Base-by-base conservation (phyloP, 35 echinoderm and acorn worm species). In the Heliocidaris tuberculata region DNA sequence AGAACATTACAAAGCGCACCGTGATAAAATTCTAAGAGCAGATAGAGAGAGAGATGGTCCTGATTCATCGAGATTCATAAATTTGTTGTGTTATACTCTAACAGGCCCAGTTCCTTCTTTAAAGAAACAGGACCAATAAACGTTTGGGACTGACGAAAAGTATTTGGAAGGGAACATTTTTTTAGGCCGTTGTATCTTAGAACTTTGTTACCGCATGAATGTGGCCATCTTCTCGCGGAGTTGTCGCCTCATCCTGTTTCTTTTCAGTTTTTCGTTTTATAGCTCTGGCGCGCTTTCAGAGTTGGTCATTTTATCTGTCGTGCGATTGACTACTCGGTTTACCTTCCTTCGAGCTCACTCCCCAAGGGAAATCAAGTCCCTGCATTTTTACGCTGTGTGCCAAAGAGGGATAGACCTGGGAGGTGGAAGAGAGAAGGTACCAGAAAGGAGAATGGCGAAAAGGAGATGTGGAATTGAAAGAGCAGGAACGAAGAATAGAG, bases 221-320 rank as follows among this genome's bases (percentile, higher is more conserved):
- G 60, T 70, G 17, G 60, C 60, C 60, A 70, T 70, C 65, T 78
- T 78, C 19, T n/a, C 27, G 27, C 65, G 15, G 21, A 78, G 27
- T n/a, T 78, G 65, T 78, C 65, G 27, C 65, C 65, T 78, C 21
- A 78, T 78, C 65, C 65, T 78, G 21, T 27, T 78, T 78, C 65
- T 78, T 78, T 78, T 78, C 65, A 78, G 24, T 78, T 78, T 78
- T 78, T n/a, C 2, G 65, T 78, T 78, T n/a, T 78, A 21, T 27
- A 27, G 65, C 65, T 78, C 27, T 78, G 65, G 65, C 65, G 21
- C 60, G 60, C 60, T 70, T 70, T 70, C 60, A 70, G 60, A 70
- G 65, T 78, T 78, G 65, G 65, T 78, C 65, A 78, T 78, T 78
- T 78, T 78, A 78, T 78, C 65, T 19, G 65, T 78, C 21, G 65